Base-by-base conservation (phyloP, 2,888 invertebrate species). In the Rhyacophila evoluta region DNA sequence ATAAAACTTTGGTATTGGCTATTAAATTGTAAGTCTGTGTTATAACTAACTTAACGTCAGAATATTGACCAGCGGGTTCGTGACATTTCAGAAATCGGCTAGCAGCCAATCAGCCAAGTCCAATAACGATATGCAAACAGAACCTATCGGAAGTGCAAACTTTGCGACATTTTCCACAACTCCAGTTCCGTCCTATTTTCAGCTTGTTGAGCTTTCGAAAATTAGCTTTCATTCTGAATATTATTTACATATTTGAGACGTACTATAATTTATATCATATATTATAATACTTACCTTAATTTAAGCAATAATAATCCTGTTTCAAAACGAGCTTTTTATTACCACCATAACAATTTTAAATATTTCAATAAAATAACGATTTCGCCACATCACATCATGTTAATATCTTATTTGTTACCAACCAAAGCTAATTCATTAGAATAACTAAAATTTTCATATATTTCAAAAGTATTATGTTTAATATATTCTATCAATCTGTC, bases 101-200 rank as follows among this genome's bases (percentile, higher is more conserved):
- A 68, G 37, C 85, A 87, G 87, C 88, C 87, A 88, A 88, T 86
- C 87, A 86, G 87, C 87, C 86, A 88, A 87, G 85, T 87, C 84
- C 87, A 87, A 87, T 87, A 88, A 86, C 85, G 85, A 84, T 85
- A 84, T 80, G 85, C 87, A 88, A 88, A 88, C 87, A 88, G 80
- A 82, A 84, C 78, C 81, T 84, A 85, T 85, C 85, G 85, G 85
- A 85, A 85, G 28, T 28, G 69, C 69, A 69, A 69, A 69, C 69
- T 69, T 78, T 25, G 55, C 55, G 25, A 19, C 55, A 55, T 55
- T 55, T 55, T 55, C 5, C n/a, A n/a, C n/a, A 55, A 55, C 19
- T 73, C 77, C 29, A 67, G 33, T 10, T 33, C 55, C 68, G 37
- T 36, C 67, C 41, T 29, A 25, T n/a, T 1, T 5, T 37, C 67